These are phyloP conservation scores for Pseudorasbora parva DNA, from an alignment of 2,113 vertebrate species.

Conservation along the genomic window DNA sequence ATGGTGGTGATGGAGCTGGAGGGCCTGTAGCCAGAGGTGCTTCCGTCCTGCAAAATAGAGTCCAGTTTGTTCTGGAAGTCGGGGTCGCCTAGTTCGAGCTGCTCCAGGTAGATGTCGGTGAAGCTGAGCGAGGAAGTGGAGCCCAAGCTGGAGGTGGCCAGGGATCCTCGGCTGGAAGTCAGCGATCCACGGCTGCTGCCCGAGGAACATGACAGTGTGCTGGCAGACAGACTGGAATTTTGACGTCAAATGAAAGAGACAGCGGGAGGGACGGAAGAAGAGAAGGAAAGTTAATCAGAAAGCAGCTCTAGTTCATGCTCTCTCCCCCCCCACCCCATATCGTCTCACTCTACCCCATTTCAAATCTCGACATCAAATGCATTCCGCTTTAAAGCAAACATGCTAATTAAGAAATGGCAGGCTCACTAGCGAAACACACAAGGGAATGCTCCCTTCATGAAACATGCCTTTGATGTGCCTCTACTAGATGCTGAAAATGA, in stretches of 20 bases:
- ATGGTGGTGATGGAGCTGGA: conserved; percentile 95
- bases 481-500: conserved; percentile 17
- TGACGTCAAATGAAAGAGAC: conserved; percentile 7
- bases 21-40: conserved; percentile 81
- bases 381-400: conserved; percentile 40
- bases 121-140: conserved; percentile 92
- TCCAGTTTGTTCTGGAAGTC: conserved; percentile 93
- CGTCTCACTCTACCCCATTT: background rate
- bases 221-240: conserved; percentile 85
- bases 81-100: conserved; percentile 82
- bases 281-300: background rate
- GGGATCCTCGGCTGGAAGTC: conserved; percentile 89
- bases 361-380: conserved; percentile 17
- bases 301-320: background rate
- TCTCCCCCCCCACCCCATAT: background rate
- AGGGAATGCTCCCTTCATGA: background rate
- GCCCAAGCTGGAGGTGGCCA: conserved; percentile 90
- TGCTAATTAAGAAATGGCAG: conserved; percentile 49
- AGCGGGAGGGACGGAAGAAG: background rate
- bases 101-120: conserved; percentile 92
- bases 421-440: conserved; percentile 44
- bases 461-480: conserved; percentile 48
- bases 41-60: conserved; percentile 85
- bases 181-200: conserved; percentile 94
- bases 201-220: conserved; percentile 93